Evolutionary conservation across 2,797 vertebrate species (phyloP), one percentile per base, ranked within the genome.

Genomic region (Margarornis squamiger): DNA sequence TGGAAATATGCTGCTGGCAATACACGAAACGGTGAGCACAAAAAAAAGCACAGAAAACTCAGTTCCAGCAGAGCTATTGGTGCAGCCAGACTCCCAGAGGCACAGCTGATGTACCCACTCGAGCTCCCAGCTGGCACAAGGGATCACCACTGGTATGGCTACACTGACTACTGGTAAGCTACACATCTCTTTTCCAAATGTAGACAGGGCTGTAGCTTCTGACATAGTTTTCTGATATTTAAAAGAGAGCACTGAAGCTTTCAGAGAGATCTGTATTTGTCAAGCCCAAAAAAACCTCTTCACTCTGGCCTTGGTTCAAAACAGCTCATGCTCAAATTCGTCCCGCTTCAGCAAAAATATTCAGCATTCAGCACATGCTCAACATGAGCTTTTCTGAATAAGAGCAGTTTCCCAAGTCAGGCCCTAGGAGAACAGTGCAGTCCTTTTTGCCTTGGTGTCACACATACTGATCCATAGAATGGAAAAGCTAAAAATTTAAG

Each of bases 331-430:
- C 78, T 76, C 88, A 94, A 87, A 95, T 97, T 92, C 1, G 5
- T 93, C 72, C 29, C 6, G 19, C 92, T 92, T 97, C 92, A 91
- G 78, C 74, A 92, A 92, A 89, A 97, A 89, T 82, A 89, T 75
- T 96, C 88, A 87, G 88, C 71, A 94, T 97, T 97, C 91, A 93
- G 82, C 75, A 90, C 86, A 89, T 62, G 93, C 38, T 77, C 27
- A 20, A 74, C 71, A 70, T 8, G 49, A 86, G 65, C 43, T 82
- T 81, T 90, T 84, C 80, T 94, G 86, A 95, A 51, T 20, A 67
- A 79, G 41, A 88, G 57, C 4, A 23, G 55, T 76, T 90, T 92
- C 63, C 73, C 23, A 13, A 95, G 49, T 93, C 71, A 86, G 38
- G 21, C 55, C 21, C 20, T 23, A 43, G 32, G 30, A 92, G 51